A percentile compares a stretch with the other conserved stretches of the same genome.
Conservation (phyloP, 2,113 vertebrate species). For the Dasyurus viverrinus region DNA sequence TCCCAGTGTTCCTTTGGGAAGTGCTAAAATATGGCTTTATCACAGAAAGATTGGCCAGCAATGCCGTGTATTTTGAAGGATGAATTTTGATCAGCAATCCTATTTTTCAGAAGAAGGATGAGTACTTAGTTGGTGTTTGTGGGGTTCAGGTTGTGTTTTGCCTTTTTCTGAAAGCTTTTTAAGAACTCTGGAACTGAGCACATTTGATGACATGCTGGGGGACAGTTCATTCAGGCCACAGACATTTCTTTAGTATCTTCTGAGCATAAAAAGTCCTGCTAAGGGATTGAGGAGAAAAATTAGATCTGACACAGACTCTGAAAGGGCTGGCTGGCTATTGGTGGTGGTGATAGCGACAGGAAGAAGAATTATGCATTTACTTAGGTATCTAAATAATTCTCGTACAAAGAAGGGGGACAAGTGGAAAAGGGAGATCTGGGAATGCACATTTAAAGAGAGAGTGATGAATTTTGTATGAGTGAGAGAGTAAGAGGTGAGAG, state of each 20-base stretch:
- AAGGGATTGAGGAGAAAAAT: not conserved
- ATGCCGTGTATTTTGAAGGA: not conserved
- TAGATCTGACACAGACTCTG: not conserved
- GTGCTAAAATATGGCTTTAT: not conserved
- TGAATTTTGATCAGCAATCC: slow-evolving; percentile 10
- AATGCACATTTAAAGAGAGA: not conserved
- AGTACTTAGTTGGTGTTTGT: slow-evolving; percentile 7
- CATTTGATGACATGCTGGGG: not conserved
- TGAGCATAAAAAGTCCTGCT: not conserved
- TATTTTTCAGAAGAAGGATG: not conserved
- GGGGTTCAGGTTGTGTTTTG: slow-evolving; percentile 9
- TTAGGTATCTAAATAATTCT: not conserved
- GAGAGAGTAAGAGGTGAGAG: not conserved
- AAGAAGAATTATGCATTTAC: not conserved
- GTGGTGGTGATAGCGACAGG: not conserved
- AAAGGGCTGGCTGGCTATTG: not conserved
- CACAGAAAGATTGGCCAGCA: not conserved
- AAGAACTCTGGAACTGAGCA: not conserved
- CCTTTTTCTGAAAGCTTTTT: not conserved
- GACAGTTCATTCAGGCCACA: not conserved
- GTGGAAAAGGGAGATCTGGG: not conserved
- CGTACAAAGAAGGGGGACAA: not conserved
- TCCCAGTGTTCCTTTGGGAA: not conserved
- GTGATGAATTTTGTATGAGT: not conserved
- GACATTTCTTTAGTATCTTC: not conserved